Conservation (phyloP, 2,888 invertebrate species). For the Leptinotarsa peninsularis region DNA sequence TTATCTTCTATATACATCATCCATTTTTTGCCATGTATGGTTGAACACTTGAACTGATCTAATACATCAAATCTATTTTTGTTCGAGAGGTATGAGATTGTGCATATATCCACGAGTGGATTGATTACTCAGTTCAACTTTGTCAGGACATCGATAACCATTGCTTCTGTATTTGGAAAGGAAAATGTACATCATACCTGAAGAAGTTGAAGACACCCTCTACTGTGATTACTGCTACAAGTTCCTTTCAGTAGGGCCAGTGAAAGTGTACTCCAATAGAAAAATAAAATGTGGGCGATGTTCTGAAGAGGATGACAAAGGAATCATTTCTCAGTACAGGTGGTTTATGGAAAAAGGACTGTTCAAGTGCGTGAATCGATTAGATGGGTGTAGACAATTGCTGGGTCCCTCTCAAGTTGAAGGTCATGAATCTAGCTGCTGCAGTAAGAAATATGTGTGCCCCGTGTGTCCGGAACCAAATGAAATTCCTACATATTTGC, state of each 20-base stretch:
- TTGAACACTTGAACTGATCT: too few relatives aligned
- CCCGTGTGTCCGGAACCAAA: background rate
- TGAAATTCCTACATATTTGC: conserved; percentile 1
- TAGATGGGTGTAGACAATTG: background rate
- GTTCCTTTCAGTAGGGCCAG: background rate
- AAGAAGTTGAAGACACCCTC: background rate
- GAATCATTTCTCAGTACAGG: conserved; percentile 30
- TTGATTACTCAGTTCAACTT: too few relatives aligned
- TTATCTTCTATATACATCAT: too few relatives aligned
- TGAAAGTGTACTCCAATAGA: background rate
- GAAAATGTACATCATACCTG: background rate
- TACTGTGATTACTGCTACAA: background rate
- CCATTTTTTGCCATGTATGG: too few relatives aligned
- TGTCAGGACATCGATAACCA: too few relatives aligned
- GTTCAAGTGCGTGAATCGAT: conserved; percentile 8
- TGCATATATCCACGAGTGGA: too few relatives aligned
- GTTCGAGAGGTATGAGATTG: too few relatives aligned
- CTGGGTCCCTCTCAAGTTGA: background rate
- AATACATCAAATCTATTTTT: too few relatives aligned
- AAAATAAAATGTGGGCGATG: conserved; percentile 16
- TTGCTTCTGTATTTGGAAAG: too few relatives aligned
- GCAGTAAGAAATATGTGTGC: background rate
- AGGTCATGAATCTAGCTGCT: background rate
- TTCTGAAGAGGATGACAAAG: conserved; percentile 27
- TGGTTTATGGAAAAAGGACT: conserved; percentile 27